Evolutionary conservation across 2,888 invertebrate species (phyloP).

Genomic region (Ethmia dodecea): DNA sequence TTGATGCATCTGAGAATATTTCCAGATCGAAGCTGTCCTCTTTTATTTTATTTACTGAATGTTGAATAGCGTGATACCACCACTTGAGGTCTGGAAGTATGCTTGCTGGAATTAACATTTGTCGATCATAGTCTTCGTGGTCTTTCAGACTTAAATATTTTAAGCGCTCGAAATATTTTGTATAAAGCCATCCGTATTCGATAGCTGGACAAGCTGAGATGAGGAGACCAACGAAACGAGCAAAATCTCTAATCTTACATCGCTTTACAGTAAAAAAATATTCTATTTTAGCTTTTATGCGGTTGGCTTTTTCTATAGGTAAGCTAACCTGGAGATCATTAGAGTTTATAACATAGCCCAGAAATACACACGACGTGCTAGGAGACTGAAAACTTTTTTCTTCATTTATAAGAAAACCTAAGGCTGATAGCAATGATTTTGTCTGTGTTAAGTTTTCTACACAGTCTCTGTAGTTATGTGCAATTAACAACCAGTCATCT

Average conservation of each 20-base stretch:
- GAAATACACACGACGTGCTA: constrained; percentile 7
- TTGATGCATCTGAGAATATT: constrained; percentile 15
- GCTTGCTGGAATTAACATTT: background rate
- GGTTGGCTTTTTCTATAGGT: constrained; percentile 4
- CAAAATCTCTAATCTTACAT: constrained; percentile 6
- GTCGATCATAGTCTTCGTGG: constrained; percentile 3
- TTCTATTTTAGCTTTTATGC: background rate
- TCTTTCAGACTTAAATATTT: constrained; percentile 6
- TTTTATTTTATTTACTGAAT: constrained; percentile 1
- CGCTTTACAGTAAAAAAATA: background rate
- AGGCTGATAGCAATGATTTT: background rate
- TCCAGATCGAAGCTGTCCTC: constrained; percentile 2
- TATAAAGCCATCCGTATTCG: constrained; percentile 10
- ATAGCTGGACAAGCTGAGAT: constrained; percentile 10
- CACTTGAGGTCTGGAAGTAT: constrained; percentile 5
- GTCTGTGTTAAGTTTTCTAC: constrained; percentile 1
- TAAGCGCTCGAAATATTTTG: constrained; percentile 8
- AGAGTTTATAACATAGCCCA: constrained; percentile 11
- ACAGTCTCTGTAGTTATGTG: constrained; percentile 2
- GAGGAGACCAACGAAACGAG: constrained; percentile 7
- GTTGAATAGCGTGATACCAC: constrained; percentile 6
- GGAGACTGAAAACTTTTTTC: constrained; percentile 10
- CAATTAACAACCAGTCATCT: constrained; percentile 11
- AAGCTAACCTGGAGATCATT: background rate
- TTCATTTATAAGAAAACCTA: constrained; percentile 13